Evolutionary conservation across 2,797 vertebrate species (phyloP), one percentile per base, ranked within the genome.

Genomic region (Rhabdophis nuchalis): DNA sequence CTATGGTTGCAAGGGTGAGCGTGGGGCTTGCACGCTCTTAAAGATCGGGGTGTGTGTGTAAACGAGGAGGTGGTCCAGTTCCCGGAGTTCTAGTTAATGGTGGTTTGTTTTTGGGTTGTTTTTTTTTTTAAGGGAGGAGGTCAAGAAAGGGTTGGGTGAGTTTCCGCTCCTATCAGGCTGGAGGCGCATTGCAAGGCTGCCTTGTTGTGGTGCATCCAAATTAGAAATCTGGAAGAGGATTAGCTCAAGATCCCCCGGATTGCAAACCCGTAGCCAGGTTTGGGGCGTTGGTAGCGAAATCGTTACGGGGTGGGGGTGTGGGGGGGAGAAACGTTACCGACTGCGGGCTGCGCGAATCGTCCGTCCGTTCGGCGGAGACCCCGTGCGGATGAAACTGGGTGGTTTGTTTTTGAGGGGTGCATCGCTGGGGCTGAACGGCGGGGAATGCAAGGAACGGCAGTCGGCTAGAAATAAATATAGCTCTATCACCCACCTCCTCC

Each of bases 1-100:
- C 91, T 93, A 93, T 93, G 91, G 91, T 93, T 56, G 32, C 18
- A n/a, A n/a, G 58, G 10, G 50, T 20, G 0, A 7, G 6, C 27
- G 1, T n/a, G 11, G 8, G 29, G 36, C 18, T 32, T 7, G 29
- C 29, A 14, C 41, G 0, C 20, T 12, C 41, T 82, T 25, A 4
- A 25, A 82, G 46, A 23, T 12, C 20, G 72, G 12, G 36, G 36
- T n/a, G n/a, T n/a, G n/a, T n/a, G 36, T 23, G 1, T 32, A 77
- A 77, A 77, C 20, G 36, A 25, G 36, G 20, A 23, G 72, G 72
- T 82, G 72, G 77, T 56, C 32, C 52, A 36, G 23, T 4, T 32
- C 14, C 46, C 12, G 46, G 52, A 56, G 18, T 5, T 36, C 7
- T 25, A n/a, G 36, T 14, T 1, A 23, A 29, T 14, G 25, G 23